Evolutionary conservation across 2,113 vertebrate genomes (phyloP).

Genomic region (Crotalus viridis): DNA sequence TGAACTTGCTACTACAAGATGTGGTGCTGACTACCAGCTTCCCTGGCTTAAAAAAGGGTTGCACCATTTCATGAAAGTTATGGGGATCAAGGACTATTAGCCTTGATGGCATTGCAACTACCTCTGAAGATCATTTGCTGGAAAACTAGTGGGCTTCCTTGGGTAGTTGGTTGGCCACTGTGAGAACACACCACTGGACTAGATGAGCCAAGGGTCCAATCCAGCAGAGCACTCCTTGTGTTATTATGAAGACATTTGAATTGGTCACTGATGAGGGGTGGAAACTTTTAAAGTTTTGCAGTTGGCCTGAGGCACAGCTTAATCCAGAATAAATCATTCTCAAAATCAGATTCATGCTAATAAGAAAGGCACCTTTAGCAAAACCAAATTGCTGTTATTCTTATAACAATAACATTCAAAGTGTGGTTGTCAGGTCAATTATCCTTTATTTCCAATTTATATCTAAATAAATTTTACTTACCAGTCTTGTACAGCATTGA

Average conservation of each 20-base stretch:
- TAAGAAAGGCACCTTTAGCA: neutral
- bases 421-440: neutral
- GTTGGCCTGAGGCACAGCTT: neutral
- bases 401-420: neutral
- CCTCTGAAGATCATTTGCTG: neutral
- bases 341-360: neutral
- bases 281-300: neutral
- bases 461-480: constrained; percentile 62
- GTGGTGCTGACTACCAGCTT: neutral
- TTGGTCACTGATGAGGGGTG: neutral
- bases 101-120: neutral
- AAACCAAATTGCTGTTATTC: neutral
- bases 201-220: neutral
- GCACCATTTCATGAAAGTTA: neutral
- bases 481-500: constrained; percentile 87
- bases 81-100: neutral
- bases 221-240: neutral
- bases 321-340: neutral
- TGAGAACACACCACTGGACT: neutral
- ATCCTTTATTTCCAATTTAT: neutral
- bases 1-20: neutral
- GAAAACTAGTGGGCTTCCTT: neutral
- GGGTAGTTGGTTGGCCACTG: neutral
- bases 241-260: neutral
- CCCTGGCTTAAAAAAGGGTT: neutral